Evolutionary conservation across 2,113 vertebrate species (phyloP), one percentile per base, ranked within the genome.

Genomic region (Hippotragus niger): DNA sequence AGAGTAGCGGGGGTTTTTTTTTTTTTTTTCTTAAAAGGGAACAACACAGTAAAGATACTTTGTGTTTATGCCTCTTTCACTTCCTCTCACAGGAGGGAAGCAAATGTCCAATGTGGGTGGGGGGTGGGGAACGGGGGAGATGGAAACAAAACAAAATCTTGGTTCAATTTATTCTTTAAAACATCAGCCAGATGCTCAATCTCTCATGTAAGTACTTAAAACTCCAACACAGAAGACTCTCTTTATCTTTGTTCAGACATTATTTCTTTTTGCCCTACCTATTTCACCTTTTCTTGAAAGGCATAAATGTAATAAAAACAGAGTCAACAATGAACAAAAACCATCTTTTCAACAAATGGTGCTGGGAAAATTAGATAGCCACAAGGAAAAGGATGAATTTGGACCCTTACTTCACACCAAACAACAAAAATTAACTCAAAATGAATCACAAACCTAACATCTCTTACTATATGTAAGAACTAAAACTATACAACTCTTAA

Each of bases 1-100:
- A 88, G 90, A 52, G 31, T 89, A 52, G 57, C 5, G 0, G 88
- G 19, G 16, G 6, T 52, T 52, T 17, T 52, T 53, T 50, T 14
- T 50, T 53, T 9, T 78, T 45, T 27, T 92, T 93, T 86, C 57
- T 95, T 96, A 95, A 98, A 97, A 81, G 62, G 91, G 96, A 97
- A 97, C 33, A 92, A 25, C 43, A n/a, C 76, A 55, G 21, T 86
- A 86, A 96, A 94, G 55, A 98, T 57, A 83, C 84, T 80, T 96
- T 92, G 50, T 80, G 80, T 97, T 97, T 90, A 80, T 94, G 94
- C 36, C 67, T 96, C 87, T 98, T 97, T 98, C 98, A 98, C 97
- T 98, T 98, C 97, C 96, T 93, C 93, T 98, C 43, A 13, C 74
- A 92, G 74, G 60, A 97, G 43, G 97, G 88, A 95, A 98, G 67